A percentile compares a stretch with the other conserved stretches of the same genome.
These are phyloP conservation scores for Tokudaia tokunoshimensis DNA, from an alignment of 2,797 vertebrate genomes.

Conservation along the genomic window DNA sequence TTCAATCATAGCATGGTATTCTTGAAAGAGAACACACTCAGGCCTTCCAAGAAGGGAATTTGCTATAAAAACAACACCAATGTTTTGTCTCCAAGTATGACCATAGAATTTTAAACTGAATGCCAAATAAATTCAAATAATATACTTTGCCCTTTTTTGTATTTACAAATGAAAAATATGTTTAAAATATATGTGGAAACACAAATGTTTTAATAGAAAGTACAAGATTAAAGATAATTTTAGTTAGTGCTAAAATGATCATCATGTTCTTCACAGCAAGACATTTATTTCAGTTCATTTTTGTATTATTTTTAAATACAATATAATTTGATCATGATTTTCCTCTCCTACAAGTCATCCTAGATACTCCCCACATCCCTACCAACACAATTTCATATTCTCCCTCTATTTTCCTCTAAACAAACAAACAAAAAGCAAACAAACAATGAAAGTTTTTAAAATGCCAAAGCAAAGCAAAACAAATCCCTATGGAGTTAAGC, in stretches of 20 bases:
- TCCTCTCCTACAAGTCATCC: neutral
- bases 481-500: neutral
- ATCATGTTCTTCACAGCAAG: neutral
- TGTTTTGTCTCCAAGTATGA: neutral
- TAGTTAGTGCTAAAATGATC: neutral
- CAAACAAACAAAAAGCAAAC: neutral
- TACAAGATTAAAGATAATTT: neutral
- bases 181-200: neutral
- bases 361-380: neutral
- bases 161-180: neutral
- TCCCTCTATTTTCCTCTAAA: neutral
- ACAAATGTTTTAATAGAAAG: neutral
- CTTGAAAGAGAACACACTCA: neutral
- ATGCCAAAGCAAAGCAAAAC: neutral
- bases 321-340: neutral
- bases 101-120: neutral
- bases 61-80: neutral
- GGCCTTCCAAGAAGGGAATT: neutral
- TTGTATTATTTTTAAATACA: neutral
- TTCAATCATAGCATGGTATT: neutral
- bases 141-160: neutral
- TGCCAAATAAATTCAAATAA: neutral
- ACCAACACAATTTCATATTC: neutral
- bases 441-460: neutral
- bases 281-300: neutral